These are phyloP conservation scores for Mormyrus iriodes DNA, from an alignment of 2,113 vertebrate genomes.

Conservation along the genomic window DNA sequence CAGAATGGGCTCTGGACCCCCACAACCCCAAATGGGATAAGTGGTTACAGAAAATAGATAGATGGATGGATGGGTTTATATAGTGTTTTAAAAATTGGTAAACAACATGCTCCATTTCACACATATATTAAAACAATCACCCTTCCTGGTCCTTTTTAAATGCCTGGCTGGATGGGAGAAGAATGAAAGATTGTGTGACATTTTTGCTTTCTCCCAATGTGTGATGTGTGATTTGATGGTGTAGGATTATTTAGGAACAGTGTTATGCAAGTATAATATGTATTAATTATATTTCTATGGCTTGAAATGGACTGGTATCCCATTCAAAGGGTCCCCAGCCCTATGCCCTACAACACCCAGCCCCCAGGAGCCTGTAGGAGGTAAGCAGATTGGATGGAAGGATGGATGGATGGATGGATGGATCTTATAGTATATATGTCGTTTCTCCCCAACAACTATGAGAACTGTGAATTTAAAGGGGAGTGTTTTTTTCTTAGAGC, in stretches of 20 bases:
- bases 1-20: no score
- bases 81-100: not conserved
- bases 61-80: no score
- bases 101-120: not conserved
- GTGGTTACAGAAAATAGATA: no score
- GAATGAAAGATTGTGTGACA: not conserved
- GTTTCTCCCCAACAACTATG: not conserved
- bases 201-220: not conserved
- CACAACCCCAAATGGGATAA: no score
- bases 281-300: not conserved
- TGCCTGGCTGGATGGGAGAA: not conserved
- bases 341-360: not conserved
- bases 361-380: not conserved
- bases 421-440: not conserved
- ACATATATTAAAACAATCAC: not conserved
- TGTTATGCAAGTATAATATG: no score
- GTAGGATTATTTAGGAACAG: not conserved
- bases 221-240: not conserved
- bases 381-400: not conserved
- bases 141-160: not conserved
- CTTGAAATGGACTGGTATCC: not conserved
- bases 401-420: not conserved
- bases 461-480: conserved; percentile 26
- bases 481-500: conserved; percentile 24
- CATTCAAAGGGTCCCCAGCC: not conserved